A percentile compares a stretch with the other conserved stretches of the same genome.
Conservation (phyloP, 2,113 vertebrate species). For the Tympanuchus pallidicinctus region DNA sequence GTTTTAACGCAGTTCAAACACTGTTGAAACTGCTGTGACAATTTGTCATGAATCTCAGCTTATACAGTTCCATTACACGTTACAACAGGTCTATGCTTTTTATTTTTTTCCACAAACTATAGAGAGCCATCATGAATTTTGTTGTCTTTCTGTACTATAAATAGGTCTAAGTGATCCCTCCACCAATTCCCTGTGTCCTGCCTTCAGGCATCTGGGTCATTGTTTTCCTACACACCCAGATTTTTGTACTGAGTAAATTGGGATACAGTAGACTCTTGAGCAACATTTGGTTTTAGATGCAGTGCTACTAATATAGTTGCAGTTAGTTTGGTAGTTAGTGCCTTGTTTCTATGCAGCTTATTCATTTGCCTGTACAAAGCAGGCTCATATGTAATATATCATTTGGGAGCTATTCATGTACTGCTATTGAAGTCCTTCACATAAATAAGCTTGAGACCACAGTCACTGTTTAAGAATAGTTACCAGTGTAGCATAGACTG, state of each 20-base stretch:
- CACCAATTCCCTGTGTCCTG: neutral
- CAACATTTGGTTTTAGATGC: neutral
- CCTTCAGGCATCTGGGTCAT: neutral
- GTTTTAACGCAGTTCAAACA: neutral
- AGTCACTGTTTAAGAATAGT: rapidly evolving
- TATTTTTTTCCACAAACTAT: neutral
- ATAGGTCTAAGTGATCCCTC: neutral
- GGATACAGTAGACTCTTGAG: neutral
- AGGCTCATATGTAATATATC: neutral
- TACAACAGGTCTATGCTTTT: neutral
- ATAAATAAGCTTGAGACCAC: neutral
- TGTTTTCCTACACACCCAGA: neutral
- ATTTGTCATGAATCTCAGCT: neutral
- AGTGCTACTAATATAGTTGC: neutral
- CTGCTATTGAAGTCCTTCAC: neutral
- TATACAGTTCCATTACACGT: rapidly evolving
- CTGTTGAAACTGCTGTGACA: neutral
- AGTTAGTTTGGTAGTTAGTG: neutral
- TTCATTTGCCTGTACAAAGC: neutral
- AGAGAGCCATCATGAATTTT: neutral
- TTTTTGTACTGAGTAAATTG: neutral
- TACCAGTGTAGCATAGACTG: neutral
- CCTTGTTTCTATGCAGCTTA: neutral
- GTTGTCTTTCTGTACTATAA: neutral
- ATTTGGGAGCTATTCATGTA: neutral